These are phyloP conservation scores for Hemiscyllium ocellatum DNA, from an alignment of 2,113 vertebrate genomes.

Conservation along the genomic window DNA sequence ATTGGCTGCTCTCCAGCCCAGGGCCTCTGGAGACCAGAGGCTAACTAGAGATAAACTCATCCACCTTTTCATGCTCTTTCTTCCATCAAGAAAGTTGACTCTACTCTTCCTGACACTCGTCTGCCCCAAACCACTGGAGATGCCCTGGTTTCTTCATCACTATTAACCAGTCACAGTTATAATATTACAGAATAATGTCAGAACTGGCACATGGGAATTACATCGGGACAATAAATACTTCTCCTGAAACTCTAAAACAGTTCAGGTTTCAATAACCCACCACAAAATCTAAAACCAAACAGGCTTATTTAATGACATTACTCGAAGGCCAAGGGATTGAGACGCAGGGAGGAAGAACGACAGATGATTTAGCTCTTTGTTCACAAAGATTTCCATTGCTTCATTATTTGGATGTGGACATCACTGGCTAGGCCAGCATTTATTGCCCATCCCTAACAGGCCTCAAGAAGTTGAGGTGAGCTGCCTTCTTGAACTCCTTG, in stretches of 20 bases:
- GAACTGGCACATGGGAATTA: background rate
- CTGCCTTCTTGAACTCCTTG: too few species aligned
- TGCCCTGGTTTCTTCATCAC: background rate
- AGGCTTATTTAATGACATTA: background rate
- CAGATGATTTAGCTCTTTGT: background rate
- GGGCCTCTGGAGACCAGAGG: background rate
- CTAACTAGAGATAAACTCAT: background rate
- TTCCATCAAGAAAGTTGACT: background rate
- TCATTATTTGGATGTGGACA: too few species aligned
- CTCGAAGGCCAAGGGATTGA: background rate
- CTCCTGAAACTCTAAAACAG: too few species aligned
- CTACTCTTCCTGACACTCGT: too few species aligned
- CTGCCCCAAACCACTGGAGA: background rate
- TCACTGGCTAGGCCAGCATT: too few species aligned
- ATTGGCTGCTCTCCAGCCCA: too few species aligned
- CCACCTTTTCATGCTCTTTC: background rate
- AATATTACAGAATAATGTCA: background rate
- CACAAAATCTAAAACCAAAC: background rate
- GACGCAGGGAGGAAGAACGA: background rate
- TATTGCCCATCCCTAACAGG: too few species aligned
- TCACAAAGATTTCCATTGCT: too few species aligned
- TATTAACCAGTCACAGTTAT: background rate
- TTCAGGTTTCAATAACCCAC: background rate
- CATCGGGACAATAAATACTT: background rate
- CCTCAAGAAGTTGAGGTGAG: too few species aligned